Evolutionary conservation across 2,113 vertebrate species (phyloP).

Genomic region (Scolopax mira): DNA sequence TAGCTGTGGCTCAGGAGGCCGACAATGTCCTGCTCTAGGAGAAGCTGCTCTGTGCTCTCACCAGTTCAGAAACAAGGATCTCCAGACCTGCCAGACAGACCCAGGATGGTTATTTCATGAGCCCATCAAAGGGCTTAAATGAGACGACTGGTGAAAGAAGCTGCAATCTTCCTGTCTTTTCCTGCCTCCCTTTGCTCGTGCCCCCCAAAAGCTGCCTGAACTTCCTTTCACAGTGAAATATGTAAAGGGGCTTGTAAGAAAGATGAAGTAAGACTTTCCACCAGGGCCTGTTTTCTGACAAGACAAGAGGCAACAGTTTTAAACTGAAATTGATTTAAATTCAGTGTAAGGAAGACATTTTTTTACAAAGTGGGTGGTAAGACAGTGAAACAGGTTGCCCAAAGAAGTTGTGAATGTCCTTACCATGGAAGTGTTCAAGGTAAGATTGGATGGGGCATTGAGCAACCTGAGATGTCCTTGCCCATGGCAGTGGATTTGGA

Average conservation of each 20-base stretch:
- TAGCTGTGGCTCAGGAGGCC: background rate
- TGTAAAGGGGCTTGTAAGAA: background rate
- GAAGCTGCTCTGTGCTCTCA: background rate
- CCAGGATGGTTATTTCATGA: background rate
- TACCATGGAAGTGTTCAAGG: background rate
- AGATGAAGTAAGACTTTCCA: background rate
- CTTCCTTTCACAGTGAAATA: background rate
- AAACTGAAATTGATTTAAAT: background rate
- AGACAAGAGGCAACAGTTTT: background rate
- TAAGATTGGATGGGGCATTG: background rate
- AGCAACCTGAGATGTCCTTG: background rate
- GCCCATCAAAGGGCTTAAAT: background rate
- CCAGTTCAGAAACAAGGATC: background rate
- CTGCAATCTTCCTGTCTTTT: background rate
- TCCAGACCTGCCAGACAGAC: background rate
- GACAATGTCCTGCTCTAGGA: background rate
- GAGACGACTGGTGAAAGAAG: background rate
- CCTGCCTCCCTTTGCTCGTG: background rate
- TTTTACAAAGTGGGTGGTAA: background rate
- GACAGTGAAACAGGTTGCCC: background rate
- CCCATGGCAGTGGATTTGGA: background rate
- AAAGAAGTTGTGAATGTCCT: background rate
- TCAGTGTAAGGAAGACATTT: background rate
- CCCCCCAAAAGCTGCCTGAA: background rate
- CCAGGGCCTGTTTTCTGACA: background rate